These are phyloP conservation scores for Sipunculus nudus DNA, from an alignment of 2,888 invertebrate genomes.

Conservation along the genomic window DNA sequence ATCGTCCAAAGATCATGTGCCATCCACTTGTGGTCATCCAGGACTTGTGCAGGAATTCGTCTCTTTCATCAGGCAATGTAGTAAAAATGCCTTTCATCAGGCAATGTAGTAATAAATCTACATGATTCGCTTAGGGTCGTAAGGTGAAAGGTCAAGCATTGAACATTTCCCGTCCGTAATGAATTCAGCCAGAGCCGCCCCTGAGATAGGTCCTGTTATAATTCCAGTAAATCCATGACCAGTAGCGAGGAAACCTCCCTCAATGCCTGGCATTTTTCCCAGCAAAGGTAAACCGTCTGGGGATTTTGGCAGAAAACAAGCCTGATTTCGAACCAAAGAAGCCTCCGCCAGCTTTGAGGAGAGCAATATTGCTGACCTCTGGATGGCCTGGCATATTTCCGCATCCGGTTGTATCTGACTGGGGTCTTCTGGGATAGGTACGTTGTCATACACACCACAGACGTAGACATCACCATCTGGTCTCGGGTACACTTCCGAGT, in stretches of 20 bases:
- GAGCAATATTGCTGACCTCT: conserved; percentile 10
- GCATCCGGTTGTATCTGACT: conserved; percentile 14
- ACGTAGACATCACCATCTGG: conserved; percentile 42
- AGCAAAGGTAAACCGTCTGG: conserved; percentile 33
- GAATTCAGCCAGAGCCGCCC: conserved; percentile 34
- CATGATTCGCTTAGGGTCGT: too few species aligned
- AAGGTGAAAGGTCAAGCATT: conserved; percentile 29
- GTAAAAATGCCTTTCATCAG: too few species aligned
- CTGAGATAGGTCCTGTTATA: conserved; percentile 42
- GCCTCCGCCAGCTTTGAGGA: conserved; percentile 20
- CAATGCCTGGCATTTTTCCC: conserved; percentile 26
- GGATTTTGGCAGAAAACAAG: conserved; percentile 39
- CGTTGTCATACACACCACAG: conserved; percentile 34
- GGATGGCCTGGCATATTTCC: conserved; percentile 15
- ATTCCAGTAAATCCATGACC: conserved; percentile 46
- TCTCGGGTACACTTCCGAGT: conserved; percentile 44
- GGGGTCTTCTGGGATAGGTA: conserved; percentile 29
- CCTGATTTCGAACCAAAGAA: conserved; percentile 24
- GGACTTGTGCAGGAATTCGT: too few species aligned
- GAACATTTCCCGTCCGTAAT: conserved; percentile 36
- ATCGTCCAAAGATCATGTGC: too few species aligned
- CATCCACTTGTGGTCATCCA: too few species aligned
- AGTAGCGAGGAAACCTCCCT: conserved; percentile 37
- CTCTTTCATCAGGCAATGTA: too few species aligned
- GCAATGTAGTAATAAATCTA: too few species aligned